Conservation (phyloP, 2,113 vertebrate species). For the Eudorcas thomsonii region DNA sequence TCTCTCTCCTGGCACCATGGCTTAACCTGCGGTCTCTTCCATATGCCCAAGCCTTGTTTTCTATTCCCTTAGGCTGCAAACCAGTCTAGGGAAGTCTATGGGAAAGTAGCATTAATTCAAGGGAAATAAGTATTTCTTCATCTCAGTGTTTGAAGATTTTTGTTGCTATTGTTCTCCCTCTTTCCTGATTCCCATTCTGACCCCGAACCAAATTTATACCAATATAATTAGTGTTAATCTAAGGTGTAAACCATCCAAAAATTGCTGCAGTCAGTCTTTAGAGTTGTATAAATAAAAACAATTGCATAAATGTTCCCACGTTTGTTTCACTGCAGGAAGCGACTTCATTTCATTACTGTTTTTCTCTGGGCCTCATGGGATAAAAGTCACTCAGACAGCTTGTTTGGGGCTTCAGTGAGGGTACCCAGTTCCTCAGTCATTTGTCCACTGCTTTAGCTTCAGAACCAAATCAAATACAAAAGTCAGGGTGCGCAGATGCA, state of each 20-base stretch:
- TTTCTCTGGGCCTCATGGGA: not conserved
- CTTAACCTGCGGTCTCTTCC: constrained; percentile 15
- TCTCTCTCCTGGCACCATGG: not conserved
- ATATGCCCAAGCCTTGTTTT: constrained; percentile 3
- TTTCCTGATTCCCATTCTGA: constrained; percentile 35
- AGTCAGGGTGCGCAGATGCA: not conserved
- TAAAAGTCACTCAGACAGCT: not conserved
- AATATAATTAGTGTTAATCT: constrained; percentile 72
- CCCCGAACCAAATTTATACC: constrained; percentile 70
- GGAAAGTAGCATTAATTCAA: constrained; percentile 54
- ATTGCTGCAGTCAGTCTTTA: constrained; percentile 41
- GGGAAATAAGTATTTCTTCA: constrained; percentile 3
- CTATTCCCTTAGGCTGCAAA: not conserved
- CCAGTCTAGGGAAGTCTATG: constrained; percentile 1
- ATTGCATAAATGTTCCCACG: not conserved
- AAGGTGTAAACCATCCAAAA: constrained; percentile 32
- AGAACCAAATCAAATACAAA: constrained; percentile 40
- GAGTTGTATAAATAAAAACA: constrained; percentile 75
- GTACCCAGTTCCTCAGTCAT: not conserved
- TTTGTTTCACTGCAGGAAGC: constrained; percentile 31
- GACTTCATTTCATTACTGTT: constrained; percentile 36
- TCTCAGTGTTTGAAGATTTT: constrained; percentile 56
- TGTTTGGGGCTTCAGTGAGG: constrained; percentile 13
- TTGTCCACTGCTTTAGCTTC: not conserved
- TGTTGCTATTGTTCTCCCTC: constrained; percentile 28